Base-by-base conservation (phyloP, 1,140 invertebrate genomes). In the Drosophila kohkoa region DNA sequence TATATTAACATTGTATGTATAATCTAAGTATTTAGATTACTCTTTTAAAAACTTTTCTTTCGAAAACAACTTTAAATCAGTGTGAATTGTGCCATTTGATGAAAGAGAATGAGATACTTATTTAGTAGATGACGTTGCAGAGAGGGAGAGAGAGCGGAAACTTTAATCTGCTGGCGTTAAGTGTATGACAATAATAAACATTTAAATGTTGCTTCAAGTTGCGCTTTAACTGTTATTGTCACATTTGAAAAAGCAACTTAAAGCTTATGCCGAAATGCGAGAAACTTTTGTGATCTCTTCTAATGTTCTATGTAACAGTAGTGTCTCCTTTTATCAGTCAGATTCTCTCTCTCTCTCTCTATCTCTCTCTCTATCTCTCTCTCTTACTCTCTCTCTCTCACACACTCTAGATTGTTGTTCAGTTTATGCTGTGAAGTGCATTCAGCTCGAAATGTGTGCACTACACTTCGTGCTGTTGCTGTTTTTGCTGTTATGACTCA, bases 351-450 rank as follows among this genome's bases (percentile, higher is more conserved):
- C 32, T 8, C 25, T 20, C 28, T 11, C n/a, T n/a, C 65, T 20
- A 1, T 20, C 46, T 10, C 32, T 10, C 43, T 30, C 20, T 41
- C 32, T 8, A 15, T 20, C 28, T 11, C n/a, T n/a, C 65, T 20
- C 16, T 20, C 46, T 10, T 32, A 16, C 32, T 10, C 43, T 30
- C 20, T 48, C 25, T 11, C 25, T 20, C 28, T 11, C 6, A 2
- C 28, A 10, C n/a, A 15, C 10, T 63, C 15, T 38, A 28, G 28
- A 64, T 48, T 25, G 7, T 7, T 11, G 35, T 38, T 25, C 57
- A 55, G 54, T 64, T 28, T 13, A 13, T 25, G 48, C 25, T 51
- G 62, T 41, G 43, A 66, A 72, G 63, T 72, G 69, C 69, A 72
- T 58, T 59, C 35, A n/a, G 54, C 43, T 62, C 16, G 58, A 54